Conservation (phyloP, 2,113 vertebrate genomes). For the Zapornia atra region DNA sequence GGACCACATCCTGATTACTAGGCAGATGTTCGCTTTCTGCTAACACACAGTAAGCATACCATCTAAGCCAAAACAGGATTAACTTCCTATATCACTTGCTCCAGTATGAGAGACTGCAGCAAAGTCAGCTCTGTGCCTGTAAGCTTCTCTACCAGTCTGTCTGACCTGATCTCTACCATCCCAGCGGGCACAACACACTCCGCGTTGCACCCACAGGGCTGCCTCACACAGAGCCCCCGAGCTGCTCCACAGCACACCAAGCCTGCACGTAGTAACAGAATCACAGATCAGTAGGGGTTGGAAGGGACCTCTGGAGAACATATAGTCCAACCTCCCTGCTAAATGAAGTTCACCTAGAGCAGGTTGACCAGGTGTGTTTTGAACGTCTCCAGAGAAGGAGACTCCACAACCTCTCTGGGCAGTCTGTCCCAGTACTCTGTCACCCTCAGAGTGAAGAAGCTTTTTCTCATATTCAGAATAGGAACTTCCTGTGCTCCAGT, state of each 20-base stretch:
- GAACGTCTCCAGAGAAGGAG: too few relatives aligned
- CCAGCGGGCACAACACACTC: neutral
- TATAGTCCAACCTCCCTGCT: too few relatives aligned
- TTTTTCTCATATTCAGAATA: too few relatives aligned
- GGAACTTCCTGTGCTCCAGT: too few relatives aligned
- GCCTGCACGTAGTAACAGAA: rapidly evolving
- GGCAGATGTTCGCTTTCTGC: neutral
- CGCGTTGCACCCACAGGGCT: neutral
- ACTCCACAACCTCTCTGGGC: too few relatives aligned
- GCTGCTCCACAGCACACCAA: neutral
- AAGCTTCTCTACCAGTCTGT: neutral
- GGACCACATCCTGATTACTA: neutral
- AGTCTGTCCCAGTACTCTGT: too few relatives aligned
- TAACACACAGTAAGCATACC: neutral
- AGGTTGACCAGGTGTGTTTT: too few relatives aligned
- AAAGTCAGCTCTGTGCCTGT: neutral
- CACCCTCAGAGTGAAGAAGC: too few relatives aligned
- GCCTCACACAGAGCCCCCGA: neutral
- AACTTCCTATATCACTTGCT: neutral
- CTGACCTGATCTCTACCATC: neutral
- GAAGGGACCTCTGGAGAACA: too few relatives aligned
- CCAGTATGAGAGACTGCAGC: neutral
- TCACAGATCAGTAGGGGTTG: too few relatives aligned
- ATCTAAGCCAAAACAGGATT: neutral
- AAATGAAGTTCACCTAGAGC: too few relatives aligned